phyloP scores from a whole-genome alignment of 1,140 invertebrate species.

The Drosophila aff. region DNA sequence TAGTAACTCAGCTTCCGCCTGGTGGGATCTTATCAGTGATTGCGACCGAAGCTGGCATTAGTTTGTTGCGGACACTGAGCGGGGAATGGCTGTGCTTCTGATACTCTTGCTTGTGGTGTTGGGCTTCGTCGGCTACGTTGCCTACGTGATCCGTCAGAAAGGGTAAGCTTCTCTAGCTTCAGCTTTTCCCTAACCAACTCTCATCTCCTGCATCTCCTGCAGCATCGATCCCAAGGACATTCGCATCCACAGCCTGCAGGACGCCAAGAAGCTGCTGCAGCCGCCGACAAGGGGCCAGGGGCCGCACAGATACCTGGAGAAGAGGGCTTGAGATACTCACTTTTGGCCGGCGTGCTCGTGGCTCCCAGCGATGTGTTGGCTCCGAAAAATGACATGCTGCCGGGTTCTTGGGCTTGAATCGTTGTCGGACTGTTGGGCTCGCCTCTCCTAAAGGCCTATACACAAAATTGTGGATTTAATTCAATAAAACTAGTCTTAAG shows the following conservation, averaged over 20 bases:
- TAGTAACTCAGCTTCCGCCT: constrained; percentile 33
- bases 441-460: background rate
- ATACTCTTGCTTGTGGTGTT: constrained; percentile 33
- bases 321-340: constrained; percentile 70
- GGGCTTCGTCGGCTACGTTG: constrained; percentile 36
- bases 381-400: constrained; percentile 78
- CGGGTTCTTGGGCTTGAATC: background rate
- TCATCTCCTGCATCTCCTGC: background rate
- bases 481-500: constrained; percentile 29
- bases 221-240: constrained; percentile 66
- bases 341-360: constrained; percentile 82
- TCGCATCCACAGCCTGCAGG: constrained; percentile 52
- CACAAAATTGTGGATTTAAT: background rate
- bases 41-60: constrained; percentile 16
- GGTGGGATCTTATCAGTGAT: constrained; percentile 45
- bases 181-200: no score
- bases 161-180: constrained; percentile 29
- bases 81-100: constrained; percentile 29
- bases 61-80: constrained; percentile 23
- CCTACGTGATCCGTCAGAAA: constrained; percentile 57
- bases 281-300: constrained; percentile 20
- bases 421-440: background rate
- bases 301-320: constrained; percentile 58
- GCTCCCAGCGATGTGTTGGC: constrained; percentile 78
- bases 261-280: constrained; percentile 52